phyloP scores from a whole-genome alignment of 2,888 invertebrate genomes.

The Neoitamus cyanurus region DNA sequence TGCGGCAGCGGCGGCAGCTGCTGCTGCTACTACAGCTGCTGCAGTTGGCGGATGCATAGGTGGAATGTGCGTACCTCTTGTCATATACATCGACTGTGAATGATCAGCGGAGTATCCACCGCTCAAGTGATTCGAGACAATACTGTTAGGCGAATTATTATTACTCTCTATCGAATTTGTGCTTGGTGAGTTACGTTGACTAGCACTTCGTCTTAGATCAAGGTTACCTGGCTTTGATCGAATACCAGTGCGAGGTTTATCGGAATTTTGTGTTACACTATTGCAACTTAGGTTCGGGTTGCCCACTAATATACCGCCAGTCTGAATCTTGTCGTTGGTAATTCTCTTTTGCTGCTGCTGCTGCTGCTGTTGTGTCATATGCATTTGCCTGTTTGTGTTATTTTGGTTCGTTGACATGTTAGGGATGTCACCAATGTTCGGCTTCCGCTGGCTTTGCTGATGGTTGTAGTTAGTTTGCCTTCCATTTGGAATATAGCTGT shows the following conservation, averaged over 20 bases:
- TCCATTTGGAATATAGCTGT: constrained; percentile 49
- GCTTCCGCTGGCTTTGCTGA: constrained; percentile 31
- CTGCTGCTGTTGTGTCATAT: neutral
- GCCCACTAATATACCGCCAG: neutral
- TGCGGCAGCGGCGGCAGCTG: constrained; percentile 60
- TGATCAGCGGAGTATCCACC: constrained; percentile 52
- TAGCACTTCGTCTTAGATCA: constrained; percentile 62
- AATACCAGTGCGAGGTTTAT: constrained; percentile 53
- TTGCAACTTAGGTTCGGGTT: constrained; percentile 52
- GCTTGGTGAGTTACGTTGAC: constrained; percentile 66
- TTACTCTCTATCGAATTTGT: constrained; percentile 65
- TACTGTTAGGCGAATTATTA: constrained; percentile 66
- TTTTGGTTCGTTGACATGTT: neutral
- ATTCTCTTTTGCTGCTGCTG: neutral
- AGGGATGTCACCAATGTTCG: constrained; percentile 4
- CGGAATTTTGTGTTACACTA: constrained; percentile 51
- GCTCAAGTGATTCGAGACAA: constrained; percentile 57
- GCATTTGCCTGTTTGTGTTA: constrained; percentile 13
- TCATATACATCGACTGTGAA: constrained; percentile 60
- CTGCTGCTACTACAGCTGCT: constrained; percentile 59
- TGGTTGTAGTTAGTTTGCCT: constrained; percentile 1
- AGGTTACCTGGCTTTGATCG: constrained; percentile 61
- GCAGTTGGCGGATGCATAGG: constrained; percentile 59
- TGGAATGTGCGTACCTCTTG: constrained; percentile 65
- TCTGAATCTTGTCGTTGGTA: neutral